phyloP scores from a whole-genome alignment of 2,113 vertebrate species.

The Pipa parva region DNA sequence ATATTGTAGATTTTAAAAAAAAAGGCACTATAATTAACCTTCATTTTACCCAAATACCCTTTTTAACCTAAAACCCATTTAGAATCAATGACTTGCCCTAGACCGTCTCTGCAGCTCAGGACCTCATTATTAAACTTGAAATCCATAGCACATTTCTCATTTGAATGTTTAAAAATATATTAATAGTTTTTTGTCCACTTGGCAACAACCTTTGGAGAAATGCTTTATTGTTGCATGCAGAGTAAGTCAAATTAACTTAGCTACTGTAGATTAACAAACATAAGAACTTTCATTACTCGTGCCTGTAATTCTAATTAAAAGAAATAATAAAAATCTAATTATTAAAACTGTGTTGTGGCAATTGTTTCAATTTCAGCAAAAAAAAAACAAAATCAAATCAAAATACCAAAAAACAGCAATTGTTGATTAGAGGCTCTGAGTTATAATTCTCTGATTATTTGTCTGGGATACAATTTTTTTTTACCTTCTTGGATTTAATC shows the following conservation, averaged over 20 bases:
- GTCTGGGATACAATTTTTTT: constrained; percentile 13
- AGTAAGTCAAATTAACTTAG: constrained; percentile 1
- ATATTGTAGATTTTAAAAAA: no score
- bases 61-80: no score
- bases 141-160: no score
- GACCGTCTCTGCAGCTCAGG: no score
- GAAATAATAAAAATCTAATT: constrained; percentile 25
- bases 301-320: constrained; percentile 28
- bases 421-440: constrained; percentile 21
- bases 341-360: constrained; percentile 25
- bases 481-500: constrained; percentile 13
- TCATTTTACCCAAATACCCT: no score
- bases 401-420: constrained; percentile 23
- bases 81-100: no score
- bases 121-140: no score
- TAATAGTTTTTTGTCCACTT: neutral
- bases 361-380: constrained; percentile 22
- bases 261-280: neutral
- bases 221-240: neutral
- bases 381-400: no score
- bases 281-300: neutral
- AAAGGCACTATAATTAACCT: no score
- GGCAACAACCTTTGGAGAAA: neutral
- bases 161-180: no score
- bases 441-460: constrained; percentile 15